Evolutionary conservation across 2,888 invertebrate genomes (phyloP).

Genomic region (Dastarcus helophoroides): DNA sequence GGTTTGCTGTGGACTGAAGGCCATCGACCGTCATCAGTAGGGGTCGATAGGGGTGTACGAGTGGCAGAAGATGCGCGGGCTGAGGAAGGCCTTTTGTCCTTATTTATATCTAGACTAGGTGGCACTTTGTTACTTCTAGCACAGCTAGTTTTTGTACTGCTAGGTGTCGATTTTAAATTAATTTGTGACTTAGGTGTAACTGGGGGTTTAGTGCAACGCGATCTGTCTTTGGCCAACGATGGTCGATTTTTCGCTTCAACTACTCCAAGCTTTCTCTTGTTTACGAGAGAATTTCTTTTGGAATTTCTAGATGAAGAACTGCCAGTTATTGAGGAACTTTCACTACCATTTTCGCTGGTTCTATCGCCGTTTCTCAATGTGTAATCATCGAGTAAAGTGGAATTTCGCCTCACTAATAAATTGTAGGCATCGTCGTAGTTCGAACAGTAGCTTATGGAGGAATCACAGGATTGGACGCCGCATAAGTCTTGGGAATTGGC

Average conservation of each 20-base stretch:
- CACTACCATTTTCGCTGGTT: constrained; percentile 63
- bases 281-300: constrained; percentile 19
- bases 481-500: constrained; percentile 52
- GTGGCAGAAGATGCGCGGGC: constrained; percentile 16
- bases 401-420: constrained; percentile 35
- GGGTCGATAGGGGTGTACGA: constrained; percentile 42
- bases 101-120: constrained; percentile 22
- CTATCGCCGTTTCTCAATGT: constrained; percentile 37
- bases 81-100: constrained; percentile 15
- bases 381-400: constrained; percentile 33
- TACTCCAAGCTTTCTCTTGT: constrained; percentile 19
- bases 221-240: constrained; percentile 20
- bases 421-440: constrained; percentile 53
- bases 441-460: constrained; percentile 67
- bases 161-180: constrained; percentile 35
- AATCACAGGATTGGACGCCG: constrained; percentile 61
- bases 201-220: constrained; percentile 28
- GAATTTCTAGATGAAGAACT: constrained; percentile 31
- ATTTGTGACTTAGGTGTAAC: constrained; percentile 21
- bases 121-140: constrained; percentile 29
- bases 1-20: constrained; percentile 42
- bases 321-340: constrained; percentile 61
- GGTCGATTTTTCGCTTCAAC: constrained; percentile 29
- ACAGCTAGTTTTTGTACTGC: constrained; percentile 19
- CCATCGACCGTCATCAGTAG: constrained; percentile 61